A percentile compares a stretch with the other conserved stretches of the same genome.
Conservation (phyloP, 2,888 invertebrate genomes). For the Heliothis peltigera region DNA sequence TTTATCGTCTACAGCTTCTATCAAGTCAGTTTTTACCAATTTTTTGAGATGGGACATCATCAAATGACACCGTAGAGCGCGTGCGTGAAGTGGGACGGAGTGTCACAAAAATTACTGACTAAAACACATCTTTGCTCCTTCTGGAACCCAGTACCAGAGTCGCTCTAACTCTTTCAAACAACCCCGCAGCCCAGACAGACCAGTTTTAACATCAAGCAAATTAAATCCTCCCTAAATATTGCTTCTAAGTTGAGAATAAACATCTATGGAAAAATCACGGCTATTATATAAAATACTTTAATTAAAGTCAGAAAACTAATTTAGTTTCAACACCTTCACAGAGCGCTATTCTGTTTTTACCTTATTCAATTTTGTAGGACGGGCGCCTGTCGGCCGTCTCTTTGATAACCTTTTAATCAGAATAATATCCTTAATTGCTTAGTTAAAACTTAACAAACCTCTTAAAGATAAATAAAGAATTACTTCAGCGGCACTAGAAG, state of each 20-base stretch:
- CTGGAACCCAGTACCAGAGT: no score
- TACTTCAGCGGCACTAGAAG: constrained; percentile 61
- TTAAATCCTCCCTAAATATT: constrained; percentile 5
- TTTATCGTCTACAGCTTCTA: no score
- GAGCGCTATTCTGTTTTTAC: constrained; percentile 1
- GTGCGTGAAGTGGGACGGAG: no score
- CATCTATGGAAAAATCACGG: not conserved
- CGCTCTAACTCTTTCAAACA: no score
- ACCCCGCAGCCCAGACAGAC: no score
- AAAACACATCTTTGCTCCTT: no score
- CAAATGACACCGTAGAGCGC: no score
- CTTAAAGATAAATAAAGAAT: constrained; percentile 42
- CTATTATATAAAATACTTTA: constrained; percentile 18
- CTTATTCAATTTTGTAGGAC: not conserved
- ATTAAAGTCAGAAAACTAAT: constrained; percentile 28
- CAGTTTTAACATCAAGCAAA: not conserved
- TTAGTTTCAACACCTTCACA: constrained; percentile 16
- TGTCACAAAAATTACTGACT: no score
- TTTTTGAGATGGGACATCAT: no score
- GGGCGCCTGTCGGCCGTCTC: not conserved
- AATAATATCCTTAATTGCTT: constrained; percentile 28
- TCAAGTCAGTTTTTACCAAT: no score
- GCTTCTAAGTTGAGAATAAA: not conserved
- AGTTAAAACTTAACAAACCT: constrained; percentile 18
- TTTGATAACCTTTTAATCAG: not conserved